phyloP scores from a whole-genome alignment of 2,888 invertebrate species.

The Uloborus plumipes region DNA sequence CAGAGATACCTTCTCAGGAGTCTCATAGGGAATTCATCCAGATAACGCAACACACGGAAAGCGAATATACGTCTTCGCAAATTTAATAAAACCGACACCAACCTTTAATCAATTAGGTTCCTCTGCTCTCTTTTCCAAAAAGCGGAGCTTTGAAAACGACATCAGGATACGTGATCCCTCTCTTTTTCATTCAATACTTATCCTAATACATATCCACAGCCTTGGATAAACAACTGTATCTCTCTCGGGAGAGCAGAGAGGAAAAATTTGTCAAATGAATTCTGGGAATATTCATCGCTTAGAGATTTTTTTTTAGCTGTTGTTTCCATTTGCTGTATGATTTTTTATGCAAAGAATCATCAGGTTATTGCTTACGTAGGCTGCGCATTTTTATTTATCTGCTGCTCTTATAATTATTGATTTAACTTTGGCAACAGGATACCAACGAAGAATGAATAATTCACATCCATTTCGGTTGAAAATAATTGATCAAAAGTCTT shows the following conservation, averaged over 20 bases:
- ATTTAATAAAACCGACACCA: slow-evolving; percentile 52
- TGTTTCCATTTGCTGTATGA: background rate
- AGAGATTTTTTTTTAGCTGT: background rate
- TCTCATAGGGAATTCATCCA: too few relatives aligned
- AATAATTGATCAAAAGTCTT: slow-evolving; percentile 55
- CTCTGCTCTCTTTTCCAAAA: slow-evolving; percentile 24
- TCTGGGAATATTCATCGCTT: background rate
- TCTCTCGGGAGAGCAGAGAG: slow-evolving; percentile 2
- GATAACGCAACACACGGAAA: background rate
- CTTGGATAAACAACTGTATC: slow-evolving; percentile 21
- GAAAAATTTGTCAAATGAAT: slow-evolving; percentile 2
- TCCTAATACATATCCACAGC: slow-evolving; percentile 44
- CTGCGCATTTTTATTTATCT: background rate
- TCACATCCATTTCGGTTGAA: slow-evolving; percentile 38
- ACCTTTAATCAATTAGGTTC: slow-evolving; percentile 49
- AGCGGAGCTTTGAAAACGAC: slow-evolving; percentile 18
- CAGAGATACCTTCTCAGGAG: too few relatives aligned
- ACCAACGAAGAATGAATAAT: slow-evolving; percentile 30
- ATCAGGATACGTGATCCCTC: slow-evolving; percentile 33
- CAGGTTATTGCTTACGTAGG: slow-evolving; percentile 1
- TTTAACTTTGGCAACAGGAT: background rate
- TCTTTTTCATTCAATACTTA: slow-evolving; percentile 48
- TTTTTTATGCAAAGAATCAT: background rate
- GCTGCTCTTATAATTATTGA: background rate
- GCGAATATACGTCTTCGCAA: slow-evolving; percentile 14